Percentiles rank a stretch among this genome's conserved stretches.
phyloP scores from a whole-genome alignment of 2,113 vertebrate genomes.

The Catharus minimus region DNA sequence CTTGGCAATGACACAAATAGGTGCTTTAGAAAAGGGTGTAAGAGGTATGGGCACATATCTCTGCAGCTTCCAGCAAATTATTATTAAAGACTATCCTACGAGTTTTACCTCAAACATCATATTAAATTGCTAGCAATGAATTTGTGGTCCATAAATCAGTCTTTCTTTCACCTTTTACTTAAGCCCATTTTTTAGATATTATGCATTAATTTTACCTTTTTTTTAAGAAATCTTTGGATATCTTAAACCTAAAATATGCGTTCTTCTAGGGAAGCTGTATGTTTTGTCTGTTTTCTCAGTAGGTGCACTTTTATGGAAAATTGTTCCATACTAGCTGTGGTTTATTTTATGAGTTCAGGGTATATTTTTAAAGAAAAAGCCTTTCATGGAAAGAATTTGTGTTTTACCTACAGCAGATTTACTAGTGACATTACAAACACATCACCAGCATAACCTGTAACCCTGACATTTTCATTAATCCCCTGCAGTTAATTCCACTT shows the following conservation, averaged over 20 bases:
- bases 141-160: background rate
- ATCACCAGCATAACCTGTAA: slow-evolving; percentile 43
- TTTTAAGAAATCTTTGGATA: background rate
- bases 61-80: background rate
- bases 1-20: background rate
- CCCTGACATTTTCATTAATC: slow-evolving; percentile 65
- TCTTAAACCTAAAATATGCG: background rate
- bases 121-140: background rate
- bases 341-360: slow-evolving; percentile 24
- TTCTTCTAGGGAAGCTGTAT: background rate
- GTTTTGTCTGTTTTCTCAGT: background rate
- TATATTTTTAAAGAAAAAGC: slow-evolving; percentile 17
- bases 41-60: background rate
- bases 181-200: background rate
- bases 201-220: background rate
- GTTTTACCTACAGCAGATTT: slow-evolving; percentile 54
- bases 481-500: slow-evolving; percentile 57
- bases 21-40: background rate
- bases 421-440: slow-evolving; percentile 52
- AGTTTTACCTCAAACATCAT: background rate
- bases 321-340: background rate
- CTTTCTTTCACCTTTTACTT: background rate
- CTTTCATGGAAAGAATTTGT: slow-evolving; percentile 25
- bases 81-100: background rate
- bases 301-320: background rate